Evolutionary conservation across 2,113 vertebrate species (phyloP), one percentile per base, ranked within the genome.

Genomic region (Gulo gulo): DNA sequence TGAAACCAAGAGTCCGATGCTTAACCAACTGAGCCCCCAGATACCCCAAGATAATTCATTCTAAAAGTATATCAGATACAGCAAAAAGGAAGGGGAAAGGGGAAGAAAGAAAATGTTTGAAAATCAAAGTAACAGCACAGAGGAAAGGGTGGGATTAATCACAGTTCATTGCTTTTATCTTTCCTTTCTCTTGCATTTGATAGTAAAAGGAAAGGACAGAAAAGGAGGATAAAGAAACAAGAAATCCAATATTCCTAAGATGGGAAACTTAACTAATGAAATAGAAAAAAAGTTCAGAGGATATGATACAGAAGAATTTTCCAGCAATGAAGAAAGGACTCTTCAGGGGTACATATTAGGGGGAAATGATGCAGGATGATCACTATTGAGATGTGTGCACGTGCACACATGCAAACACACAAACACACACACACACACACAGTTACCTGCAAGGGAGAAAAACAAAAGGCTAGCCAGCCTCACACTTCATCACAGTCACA

Each of bases 361-460:
- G 26, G 14, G 63, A 93, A 85, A 63, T 63, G 23, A 88, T 52
- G 61, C 39, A 61, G 57, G 63, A 90, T 69, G 29, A 78, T 57
- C 34, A 84, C 34, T 31, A 24, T 7, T 94, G 67, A 36, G 67
- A 36, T 10, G 8, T 36, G 67, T 36, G 34, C 11, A 50, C 16
- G 36, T 18, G 31, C 12, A 63, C 6, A n/a, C 23, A 45, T 18
- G 42, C 57, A 52, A 52, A 83, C 2, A 14, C 13, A 23, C 1
- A 82, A 1, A 14, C 9, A 23, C 1, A 47, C n/a, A 57, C 16
- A n/a, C 15, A 63, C 50, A 55, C 9, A 85, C 29, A 59, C 65
- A 94, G 31, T 94, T 91, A 83, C 73, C 74, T 69, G 73, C 20
- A 65, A 74, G 45, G 69, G 55, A 95, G 71, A 80, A 92, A 96